Evolutionary conservation across 2,113 vertebrate species (phyloP).

Genomic region (Hippotragus niger): DNA sequence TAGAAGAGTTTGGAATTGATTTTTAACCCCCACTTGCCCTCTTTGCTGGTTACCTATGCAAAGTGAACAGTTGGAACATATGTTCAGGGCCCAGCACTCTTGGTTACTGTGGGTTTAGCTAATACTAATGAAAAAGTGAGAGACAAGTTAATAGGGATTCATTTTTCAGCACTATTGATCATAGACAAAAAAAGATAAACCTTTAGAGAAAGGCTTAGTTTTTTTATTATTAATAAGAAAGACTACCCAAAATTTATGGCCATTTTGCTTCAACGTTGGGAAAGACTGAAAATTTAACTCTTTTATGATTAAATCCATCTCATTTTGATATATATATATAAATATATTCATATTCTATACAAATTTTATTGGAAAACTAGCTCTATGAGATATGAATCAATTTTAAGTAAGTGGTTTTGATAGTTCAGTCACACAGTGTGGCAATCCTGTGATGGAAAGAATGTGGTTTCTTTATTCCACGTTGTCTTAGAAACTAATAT

Average conservation of each 20-base stretch:
- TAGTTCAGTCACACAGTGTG: background rate
- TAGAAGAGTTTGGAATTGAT: constrained; percentile 48
- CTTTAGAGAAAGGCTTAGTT: background rate
- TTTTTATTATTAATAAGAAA: background rate
- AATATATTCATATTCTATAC: background rate
- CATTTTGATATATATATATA: background rate
- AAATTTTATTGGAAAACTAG: constrained; percentile 11
- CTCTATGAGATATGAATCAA: background rate
- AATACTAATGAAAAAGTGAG: constrained; percentile 38
- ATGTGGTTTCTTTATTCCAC: background rate
- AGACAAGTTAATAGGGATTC: constrained; percentile 22
- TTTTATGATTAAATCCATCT: background rate
- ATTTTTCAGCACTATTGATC: constrained; percentile 24
- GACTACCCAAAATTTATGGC: background rate
- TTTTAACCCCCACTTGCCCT: constrained; percentile 13
- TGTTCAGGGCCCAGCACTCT: background rate
- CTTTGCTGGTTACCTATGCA: constrained; percentile 4
- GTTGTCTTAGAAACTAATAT: background rate
- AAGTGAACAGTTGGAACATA: background rate
- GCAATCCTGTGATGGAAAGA: background rate
- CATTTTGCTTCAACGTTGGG: background rate
- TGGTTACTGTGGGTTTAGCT: background rate
- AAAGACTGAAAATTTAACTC: background rate
- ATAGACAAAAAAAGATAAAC: background rate
- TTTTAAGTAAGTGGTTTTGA: background rate